A percentile compares a stretch with the other conserved stretches of the same genome.
phyloP scores from a whole-genome alignment of 1,140 invertebrate species.

The Leptopilina clavipes region DNA sequence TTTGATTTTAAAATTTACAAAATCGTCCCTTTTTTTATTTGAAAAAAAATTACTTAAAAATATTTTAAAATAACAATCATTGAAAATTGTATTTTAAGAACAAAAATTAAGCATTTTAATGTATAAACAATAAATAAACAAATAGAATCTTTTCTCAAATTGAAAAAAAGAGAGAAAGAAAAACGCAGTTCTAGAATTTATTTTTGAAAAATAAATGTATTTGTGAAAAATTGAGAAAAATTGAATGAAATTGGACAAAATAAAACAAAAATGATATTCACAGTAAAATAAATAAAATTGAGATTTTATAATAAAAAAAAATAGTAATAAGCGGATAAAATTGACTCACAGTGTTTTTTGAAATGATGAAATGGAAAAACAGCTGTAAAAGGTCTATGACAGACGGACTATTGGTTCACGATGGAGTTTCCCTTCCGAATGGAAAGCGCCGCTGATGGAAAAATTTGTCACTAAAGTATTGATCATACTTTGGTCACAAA shows the following conservation, averaged over 20 bases:
- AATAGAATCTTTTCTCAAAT: too few species aligned
- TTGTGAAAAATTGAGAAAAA: too few species aligned
- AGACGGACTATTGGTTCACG: conserved; percentile 45
- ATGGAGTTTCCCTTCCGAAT: conserved; percentile 32
- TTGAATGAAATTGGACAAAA: not conserved
- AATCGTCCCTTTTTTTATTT: too few species aligned
- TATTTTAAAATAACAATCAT: too few species aligned
- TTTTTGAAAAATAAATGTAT: too few species aligned
- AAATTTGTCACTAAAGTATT: conserved; percentile 61
- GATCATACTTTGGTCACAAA: conserved; percentile 54
- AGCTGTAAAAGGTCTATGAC: conserved; percentile 40
- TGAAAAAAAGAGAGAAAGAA: too few species aligned
- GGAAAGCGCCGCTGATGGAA: conserved; percentile 54
- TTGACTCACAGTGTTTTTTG: conserved; percentile 17
- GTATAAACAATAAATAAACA: too few species aligned
- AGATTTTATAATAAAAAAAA: not conserved
- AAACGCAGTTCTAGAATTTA: too few species aligned
- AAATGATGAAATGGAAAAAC: conserved; percentile 14
- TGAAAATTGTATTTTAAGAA: too few species aligned
- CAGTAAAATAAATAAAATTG: not conserved
- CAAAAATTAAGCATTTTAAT: too few species aligned
- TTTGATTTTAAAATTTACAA: too few species aligned
- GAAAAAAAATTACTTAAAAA: too few species aligned
- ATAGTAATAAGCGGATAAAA: not conserved
- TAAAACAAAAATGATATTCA: not conserved